phyloP scores from a whole-genome alignment of 2,888 invertebrate species.

The Busseola fusca region DNA sequence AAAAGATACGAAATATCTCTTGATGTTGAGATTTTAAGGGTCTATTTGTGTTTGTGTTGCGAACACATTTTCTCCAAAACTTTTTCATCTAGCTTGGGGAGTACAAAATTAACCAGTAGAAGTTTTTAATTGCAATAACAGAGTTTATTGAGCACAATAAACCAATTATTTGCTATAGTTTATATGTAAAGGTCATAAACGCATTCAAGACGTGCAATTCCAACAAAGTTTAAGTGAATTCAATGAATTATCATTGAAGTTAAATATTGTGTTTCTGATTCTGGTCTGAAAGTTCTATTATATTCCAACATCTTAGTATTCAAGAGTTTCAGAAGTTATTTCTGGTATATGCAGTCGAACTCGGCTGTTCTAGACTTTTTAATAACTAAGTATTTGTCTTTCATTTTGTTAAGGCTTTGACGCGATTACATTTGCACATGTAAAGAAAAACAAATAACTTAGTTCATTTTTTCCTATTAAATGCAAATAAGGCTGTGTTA shows the following conservation, averaged over 20 bases:
- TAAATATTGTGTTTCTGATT: constrained; percentile 22
- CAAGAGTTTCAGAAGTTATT: constrained; percentile 11
- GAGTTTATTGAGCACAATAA: neutral
- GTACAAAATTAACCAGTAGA: neutral
- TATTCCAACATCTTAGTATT: constrained; percentile 18
- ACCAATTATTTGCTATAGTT: neutral
- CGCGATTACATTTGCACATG: neutral
- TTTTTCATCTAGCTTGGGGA: neutral
- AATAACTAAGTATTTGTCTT: constrained; percentile 3
- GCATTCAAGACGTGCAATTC: neutral
- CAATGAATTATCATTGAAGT: constrained; percentile 25
- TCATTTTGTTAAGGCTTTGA: neutral
- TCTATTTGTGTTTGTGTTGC: constrained; percentile 17
- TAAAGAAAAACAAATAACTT: neutral
- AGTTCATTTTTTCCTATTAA: constrained; percentile 57
- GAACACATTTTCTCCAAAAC: neutral
- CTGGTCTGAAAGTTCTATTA: constrained; percentile 9
- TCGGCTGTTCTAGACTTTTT: neutral
- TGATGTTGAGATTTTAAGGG: constrained; percentile 24
- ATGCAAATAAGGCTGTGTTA: constrained; percentile 64
- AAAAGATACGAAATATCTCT: constrained; percentile 60
- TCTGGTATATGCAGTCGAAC: constrained; percentile 10
- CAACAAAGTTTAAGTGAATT: neutral
- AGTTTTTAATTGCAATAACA: neutral
- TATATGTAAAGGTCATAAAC: neutral